A percentile compares a stretch with the other conserved stretches of the same genome.
These are phyloP conservation scores for Ia io DNA, from an alignment of 2,113 vertebrate genomes.

Conservation along the genomic window DNA sequence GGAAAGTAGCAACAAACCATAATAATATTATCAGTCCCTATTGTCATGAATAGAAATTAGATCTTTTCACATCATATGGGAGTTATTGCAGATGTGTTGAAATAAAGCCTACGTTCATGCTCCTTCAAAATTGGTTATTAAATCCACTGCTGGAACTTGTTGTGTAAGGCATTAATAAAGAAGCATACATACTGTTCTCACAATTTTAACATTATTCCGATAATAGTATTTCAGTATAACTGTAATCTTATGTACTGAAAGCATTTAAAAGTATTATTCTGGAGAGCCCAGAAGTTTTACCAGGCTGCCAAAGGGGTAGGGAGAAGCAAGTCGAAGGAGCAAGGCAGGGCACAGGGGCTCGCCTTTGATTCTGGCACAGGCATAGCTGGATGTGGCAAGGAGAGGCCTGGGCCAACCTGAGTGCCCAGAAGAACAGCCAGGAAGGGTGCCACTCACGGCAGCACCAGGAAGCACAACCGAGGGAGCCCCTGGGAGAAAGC, in stretches of 20 bases:
- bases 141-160: background rate
- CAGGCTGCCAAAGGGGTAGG: background rate
- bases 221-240: background rate
- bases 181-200: background rate
- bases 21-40: background rate
- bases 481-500: background rate
- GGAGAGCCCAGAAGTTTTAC: background rate
- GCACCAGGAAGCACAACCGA: background rate
- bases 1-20: background rate
- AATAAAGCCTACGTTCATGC: background rate
- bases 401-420: background rate
- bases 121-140: background rate
- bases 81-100: background rate
- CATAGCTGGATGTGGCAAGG: background rate
- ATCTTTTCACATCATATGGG: background rate
- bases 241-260: background rate
- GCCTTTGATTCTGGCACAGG: background rate
- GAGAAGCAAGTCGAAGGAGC: background rate
- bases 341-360: background rate
- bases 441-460: accelerated
- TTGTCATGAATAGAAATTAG: background rate
- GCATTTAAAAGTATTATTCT: background rate
- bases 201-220: background rate
- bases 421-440: background rate
- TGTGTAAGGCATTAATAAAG: background rate